Conservation (phyloP, 1,140 invertebrate species). For the Philotrypesis tridentata region DNA sequence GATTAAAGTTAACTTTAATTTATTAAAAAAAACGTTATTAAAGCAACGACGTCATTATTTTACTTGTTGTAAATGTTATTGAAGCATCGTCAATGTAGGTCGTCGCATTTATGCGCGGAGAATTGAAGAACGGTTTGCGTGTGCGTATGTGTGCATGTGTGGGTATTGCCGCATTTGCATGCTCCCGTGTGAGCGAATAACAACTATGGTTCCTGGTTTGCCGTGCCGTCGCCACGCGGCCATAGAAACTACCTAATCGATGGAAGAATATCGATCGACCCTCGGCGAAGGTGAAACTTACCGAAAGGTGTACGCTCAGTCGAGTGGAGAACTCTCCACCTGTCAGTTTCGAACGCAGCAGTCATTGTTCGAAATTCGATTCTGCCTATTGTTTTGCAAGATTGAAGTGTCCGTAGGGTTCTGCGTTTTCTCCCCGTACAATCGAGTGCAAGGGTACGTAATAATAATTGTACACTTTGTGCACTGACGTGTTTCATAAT, state of each 20-base stretch:
- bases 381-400: conserved; percentile 20
- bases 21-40: not conserved
- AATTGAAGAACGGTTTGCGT: not conserved
- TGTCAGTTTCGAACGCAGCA: conserved; percentile 15
- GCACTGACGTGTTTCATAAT: too few species aligned
- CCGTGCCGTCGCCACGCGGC: conserved; percentile 53
- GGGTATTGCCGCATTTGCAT: conserved; percentile 28
- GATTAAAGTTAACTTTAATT: too few species aligned
- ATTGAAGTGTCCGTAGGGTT: not conserved
- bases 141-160: not conserved
- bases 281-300: conserved; percentile 57
- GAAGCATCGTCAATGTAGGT: not conserved
- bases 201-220: not conserved
- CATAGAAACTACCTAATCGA: conserved; percentile 60
- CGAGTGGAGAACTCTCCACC: conserved; percentile 52
- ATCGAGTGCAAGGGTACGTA: not conserved
- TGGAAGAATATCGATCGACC: conserved; percentile 61
- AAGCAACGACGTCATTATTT: not conserved
- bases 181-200: not conserved
- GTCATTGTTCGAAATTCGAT: not conserved
- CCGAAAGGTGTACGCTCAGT: conserved; percentile 53
- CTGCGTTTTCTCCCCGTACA: not conserved
- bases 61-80: not conserved
- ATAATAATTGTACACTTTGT: too few species aligned
- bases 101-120: not conserved